Evolutionary conservation across 2,797 vertebrate species (phyloP), one percentile per base, ranked within the genome.

Genomic region (Sebastes oblongus): DNA sequence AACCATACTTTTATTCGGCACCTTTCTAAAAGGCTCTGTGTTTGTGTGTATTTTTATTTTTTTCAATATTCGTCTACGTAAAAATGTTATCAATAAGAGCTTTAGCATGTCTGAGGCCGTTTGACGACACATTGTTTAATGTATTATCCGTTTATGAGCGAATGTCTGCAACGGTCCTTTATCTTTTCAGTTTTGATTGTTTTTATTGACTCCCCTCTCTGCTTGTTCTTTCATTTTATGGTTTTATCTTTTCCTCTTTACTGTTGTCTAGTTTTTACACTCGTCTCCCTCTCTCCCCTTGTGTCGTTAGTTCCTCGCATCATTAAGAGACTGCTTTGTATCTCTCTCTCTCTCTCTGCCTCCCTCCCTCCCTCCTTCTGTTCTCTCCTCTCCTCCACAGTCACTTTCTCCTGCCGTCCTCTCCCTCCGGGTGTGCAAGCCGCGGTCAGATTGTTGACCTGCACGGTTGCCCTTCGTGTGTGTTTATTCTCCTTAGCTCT

Each of bases 401-500:
- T 88, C 83, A 73, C 84, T 86, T 74, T 71, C 58, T 75, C 59
- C 62, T 69, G 72, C 81, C 22, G 10, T 85, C 36, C 66, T 77
- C 25, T 69, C 80, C 85, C 81, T 78, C 60, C 3, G 83, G 90
- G 83, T 77, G 71, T 77, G 68, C 79, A 77, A 13, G 14, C 77
- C 76, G 76, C 55, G 77, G 86, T 90, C 86, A 74, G 80, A 79
- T 79, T 86, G 85, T 87, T 89, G 88, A 91, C 86, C 87, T 88
- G 86, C 80, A 66, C 80, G 3, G 30, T 82, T 87, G 80, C 75
- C 86, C 83, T 84, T 77, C 59, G 18, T 81, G 76, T 86, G 83
- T 73, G 75, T 89, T 84, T 86, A 64, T 83, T 65, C 78, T 83
- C 75, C 50, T 81, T 60, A 55, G 75, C 64, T 82, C 70, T 86